Evolutionary conservation across 1,140 invertebrate genomes (phyloP).

Genomic region (Mizuhopecten yessoensis): DNA sequence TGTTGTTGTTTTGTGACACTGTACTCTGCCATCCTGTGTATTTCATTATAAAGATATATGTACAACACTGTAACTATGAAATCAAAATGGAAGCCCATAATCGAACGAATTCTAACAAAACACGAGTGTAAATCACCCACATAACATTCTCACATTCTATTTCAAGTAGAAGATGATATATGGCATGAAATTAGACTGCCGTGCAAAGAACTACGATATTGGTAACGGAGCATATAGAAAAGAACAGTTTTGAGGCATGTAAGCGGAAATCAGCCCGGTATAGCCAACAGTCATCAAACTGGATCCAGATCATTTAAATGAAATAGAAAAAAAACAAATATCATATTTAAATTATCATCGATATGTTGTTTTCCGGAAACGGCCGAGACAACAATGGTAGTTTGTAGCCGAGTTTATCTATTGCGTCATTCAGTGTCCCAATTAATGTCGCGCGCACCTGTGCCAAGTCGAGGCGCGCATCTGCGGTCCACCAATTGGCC

Average conservation of each 20-base stretch:
- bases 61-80: too few species aligned
- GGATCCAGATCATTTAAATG: not conserved
- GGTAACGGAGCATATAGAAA: not conserved
- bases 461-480: not conserved
- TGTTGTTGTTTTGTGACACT: too few species aligned
- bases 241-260: too few species aligned
- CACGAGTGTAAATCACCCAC: too few species aligned
- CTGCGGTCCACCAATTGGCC: not conserved
- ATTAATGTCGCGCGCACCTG: slow-evolving; percentile 23
- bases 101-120: too few species aligned
- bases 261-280: too few species aligned
- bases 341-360: not conserved
- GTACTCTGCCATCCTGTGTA: too few species aligned
- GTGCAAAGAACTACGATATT: not conserved
- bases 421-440: not conserved
- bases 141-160: too few species aligned
- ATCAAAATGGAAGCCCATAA: too few species aligned
- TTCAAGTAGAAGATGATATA: not conserved
- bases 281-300: not conserved
- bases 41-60: too few species aligned
- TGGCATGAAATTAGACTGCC: not conserved
- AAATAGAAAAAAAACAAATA: not conserved
- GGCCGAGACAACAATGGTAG: not conserved
- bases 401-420: not conserved
- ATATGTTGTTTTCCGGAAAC: not conserved